Base-by-base conservation (phyloP, 2,113 vertebrate species). In the Potamarius usumacintae region DNA sequence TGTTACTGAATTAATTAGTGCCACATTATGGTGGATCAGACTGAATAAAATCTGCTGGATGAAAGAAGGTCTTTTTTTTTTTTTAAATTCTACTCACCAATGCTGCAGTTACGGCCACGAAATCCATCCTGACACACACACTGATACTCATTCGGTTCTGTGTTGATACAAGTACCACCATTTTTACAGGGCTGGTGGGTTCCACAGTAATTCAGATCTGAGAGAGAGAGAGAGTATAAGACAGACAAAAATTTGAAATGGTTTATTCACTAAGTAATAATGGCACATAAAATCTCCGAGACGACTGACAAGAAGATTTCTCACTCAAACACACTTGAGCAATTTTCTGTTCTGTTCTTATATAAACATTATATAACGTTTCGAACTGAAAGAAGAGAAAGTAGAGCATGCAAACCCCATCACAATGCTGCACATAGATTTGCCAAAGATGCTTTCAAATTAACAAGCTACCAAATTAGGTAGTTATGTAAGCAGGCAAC, bases 191-290 rank as follows among this genome's bases (percentile, higher is more conserved):
- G 96, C 34, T 90, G 94, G 90, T 96, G 96, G 34, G 94, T 96
- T 15, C 96, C 96, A 86, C 96, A 96, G 89, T 94, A 96, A 90
- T 96, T 96, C 83, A 96, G 93, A 90, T 96, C 96, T 96, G 62
- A 27, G 22, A 65, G 50, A 17, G 48, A 71, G 52, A 84, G 8
- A 72, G 60, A 79, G 42, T 27, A 6, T 27, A 55, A 79, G 52
- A n/a, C 15, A 12, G 42, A 52, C 20, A 76, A 50, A 15, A 76
- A 22, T 77, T 14, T 52, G 5, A 17, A 78, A 55, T 27, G 5
- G 6, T 77, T 77, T 77, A 42, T 74, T 74, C 0, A 74, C 10
- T 52, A 53, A 55, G 5, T 7, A 53, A 25, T 72, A 74, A 42
- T 14, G 20, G 55, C 2, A 55, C 12, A 34, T 7, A 58, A 34